Percentiles rank a stretch among this genome's conserved stretches.
phyloP scores from a whole-genome alignment of 2,888 invertebrate genomes.

The Cheilosia vulpina region DNA sequence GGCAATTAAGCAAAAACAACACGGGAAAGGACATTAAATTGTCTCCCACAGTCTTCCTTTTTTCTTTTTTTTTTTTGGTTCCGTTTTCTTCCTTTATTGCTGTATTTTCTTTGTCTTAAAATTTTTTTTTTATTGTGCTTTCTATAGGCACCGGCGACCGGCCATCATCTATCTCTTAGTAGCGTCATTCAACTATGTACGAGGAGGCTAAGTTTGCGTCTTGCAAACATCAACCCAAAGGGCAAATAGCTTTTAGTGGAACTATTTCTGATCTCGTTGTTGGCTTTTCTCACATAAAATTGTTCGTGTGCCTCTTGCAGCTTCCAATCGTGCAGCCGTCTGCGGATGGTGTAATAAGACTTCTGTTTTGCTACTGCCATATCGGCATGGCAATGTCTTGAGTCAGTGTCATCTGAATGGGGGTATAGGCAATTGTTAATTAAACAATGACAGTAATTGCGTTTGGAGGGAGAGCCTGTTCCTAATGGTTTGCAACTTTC shows the following conservation, averaged over 20 bases:
- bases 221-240: constrained; percentile 55
- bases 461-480: not conserved
- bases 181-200: constrained; percentile 35
- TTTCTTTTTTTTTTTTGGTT: constrained; percentile 30
- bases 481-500: not conserved
- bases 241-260: constrained; percentile 74
- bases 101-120: no score
- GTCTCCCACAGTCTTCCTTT: constrained; percentile 76
- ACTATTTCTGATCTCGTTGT: constrained; percentile 65
- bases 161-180: constrained; percentile 32
- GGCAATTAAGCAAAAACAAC: constrained; percentile 76
- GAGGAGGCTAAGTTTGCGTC: constrained; percentile 62
- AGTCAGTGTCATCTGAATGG: not conserved
- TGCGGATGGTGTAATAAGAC: constrained; percentile 28
- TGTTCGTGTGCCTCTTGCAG: constrained; percentile 13
- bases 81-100: constrained; percentile 20
- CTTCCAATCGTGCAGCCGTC: constrained; percentile 21
- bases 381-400: not conserved
- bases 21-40: constrained; percentile 77
- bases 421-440: not conserved
- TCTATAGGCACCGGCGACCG: constrained; percentile 39
- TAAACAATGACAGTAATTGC: constrained; percentile 37
- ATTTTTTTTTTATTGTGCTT: constrained; percentile 32
- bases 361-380: constrained; percentile 32
- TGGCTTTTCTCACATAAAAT: constrained; percentile 69